phyloP scores from a whole-genome alignment of 1,140 invertebrate species.

The Drosophila subobscura region DNA sequence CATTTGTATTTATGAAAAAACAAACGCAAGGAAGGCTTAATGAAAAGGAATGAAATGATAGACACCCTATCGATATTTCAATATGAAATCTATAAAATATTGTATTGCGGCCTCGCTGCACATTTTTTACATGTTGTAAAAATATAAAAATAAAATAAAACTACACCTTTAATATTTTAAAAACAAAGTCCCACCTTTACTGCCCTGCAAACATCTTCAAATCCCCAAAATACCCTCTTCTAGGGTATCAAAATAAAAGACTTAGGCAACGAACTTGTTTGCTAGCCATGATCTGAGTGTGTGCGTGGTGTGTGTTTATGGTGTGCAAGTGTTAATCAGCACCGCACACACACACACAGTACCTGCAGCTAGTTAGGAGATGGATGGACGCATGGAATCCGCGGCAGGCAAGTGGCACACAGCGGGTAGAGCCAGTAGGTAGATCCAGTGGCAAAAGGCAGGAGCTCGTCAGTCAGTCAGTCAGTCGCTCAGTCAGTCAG shows the following conservation, averaged over 20 bases:
- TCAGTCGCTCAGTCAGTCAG: conserved; percentile 58
- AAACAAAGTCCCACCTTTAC: no score
- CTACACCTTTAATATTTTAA: no score
- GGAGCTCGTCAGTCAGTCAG: conserved; percentile 21
- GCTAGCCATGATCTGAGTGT: conserved; percentile 11
- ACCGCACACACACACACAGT: conserved; percentile 26
- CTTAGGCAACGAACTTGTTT: conserved; percentile 81
- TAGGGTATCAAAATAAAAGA: conserved; percentile 68
- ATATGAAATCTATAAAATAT: no score
- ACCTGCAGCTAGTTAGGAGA: conserved; percentile 68
- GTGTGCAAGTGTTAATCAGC: conserved; percentile 71
- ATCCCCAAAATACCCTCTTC: not conserved
- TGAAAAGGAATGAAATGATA: no score
- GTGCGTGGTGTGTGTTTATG: conserved; percentile 13
- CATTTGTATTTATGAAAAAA: conserved; percentile 13
- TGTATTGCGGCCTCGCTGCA: no score
- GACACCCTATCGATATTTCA: no score
- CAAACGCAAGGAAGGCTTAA: not conserved
- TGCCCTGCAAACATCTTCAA: no score
- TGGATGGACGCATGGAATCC: conserved; percentile 19
- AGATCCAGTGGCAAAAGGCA: not conserved
- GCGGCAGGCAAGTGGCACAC: conserved; percentile 45
- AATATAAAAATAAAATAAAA: no score
- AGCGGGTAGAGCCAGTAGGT: conserved; percentile 29
- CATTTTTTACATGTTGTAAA: no score